Evolutionary conservation across 2,113 vertebrate species (phyloP).

Genomic region (Rousettus leschenaultii): DNA sequence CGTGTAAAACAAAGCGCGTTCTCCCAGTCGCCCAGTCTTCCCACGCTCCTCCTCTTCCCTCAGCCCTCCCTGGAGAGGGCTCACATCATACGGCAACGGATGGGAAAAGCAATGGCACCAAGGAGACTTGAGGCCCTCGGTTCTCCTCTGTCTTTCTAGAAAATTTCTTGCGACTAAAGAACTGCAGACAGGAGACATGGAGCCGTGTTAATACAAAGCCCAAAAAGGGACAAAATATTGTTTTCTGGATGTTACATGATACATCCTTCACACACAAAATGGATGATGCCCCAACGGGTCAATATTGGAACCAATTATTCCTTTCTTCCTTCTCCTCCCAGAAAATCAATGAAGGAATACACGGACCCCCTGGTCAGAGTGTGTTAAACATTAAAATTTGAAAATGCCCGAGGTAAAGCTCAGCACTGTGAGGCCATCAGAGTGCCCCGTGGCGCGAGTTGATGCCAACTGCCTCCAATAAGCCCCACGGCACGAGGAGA

Average conservation of each 20-base stretch:
- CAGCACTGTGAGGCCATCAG: background rate
- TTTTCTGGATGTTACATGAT: background rate
- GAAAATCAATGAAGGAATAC: conserved; percentile 4
- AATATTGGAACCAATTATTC: background rate
- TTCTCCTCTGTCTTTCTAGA: background rate
- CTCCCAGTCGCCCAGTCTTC: background rate
- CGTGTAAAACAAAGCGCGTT: background rate
- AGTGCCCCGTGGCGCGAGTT: background rate
- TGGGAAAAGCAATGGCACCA: background rate
- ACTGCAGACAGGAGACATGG: background rate
- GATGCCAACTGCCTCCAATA: background rate
- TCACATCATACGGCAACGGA: background rate
- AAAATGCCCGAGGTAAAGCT: background rate
- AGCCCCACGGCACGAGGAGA: background rate
- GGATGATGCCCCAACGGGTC: background rate
- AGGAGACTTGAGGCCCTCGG: background rate
- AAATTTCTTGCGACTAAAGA: conserved; percentile 4
- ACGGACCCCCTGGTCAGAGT: background rate
- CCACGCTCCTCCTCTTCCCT: background rate
- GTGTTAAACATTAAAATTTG: background rate
- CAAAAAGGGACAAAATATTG: background rate
- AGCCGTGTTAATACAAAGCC: background rate
- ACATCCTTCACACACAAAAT: background rate
- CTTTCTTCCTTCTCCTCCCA: background rate
- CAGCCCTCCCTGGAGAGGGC: background rate